Conservation (phyloP, 2,888 invertebrate species). For the Latheticus oryzae region DNA sequence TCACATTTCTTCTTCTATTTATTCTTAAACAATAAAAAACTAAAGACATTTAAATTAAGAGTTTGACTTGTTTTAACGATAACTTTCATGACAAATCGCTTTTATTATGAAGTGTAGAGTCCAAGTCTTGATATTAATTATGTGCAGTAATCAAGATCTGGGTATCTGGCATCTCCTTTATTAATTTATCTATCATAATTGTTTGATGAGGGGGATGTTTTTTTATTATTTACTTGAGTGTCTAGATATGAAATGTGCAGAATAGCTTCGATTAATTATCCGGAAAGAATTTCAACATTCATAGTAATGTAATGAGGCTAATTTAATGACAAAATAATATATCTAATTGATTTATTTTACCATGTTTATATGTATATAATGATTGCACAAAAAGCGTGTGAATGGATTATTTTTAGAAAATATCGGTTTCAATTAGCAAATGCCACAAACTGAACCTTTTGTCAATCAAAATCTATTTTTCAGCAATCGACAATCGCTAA, state of each 20-base stretch:
- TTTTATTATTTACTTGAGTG: slow-evolving; percentile 10
- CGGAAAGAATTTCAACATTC: slow-evolving; percentile 28
- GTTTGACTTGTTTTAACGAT: slow-evolving; percentile 17
- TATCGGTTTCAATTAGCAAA: slow-evolving; percentile 21
- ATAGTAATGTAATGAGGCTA: slow-evolving; percentile 31
- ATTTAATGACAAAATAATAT: slow-evolving; percentile 35
- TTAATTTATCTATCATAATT: slow-evolving; percentile 38
- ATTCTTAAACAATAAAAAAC: neutral
- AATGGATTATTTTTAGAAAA: slow-evolving; percentile 25
- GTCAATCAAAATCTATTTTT: neutral
- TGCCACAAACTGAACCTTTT: slow-evolving; percentile 1
- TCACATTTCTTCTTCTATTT: too few species aligned
- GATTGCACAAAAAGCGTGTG: slow-evolving; percentile 25
- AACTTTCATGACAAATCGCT: slow-evolving; percentile 35
- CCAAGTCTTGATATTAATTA: slow-evolving; percentile 34
- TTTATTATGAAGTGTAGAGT: slow-evolving; percentile 22
- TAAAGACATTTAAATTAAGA: too few species aligned
- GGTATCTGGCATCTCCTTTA: slow-evolving; percentile 20
- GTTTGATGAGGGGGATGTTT: slow-evolving; percentile 25
- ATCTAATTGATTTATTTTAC: slow-evolving; percentile 31
- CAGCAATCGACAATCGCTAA: neutral
- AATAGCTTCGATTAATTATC: slow-evolving; percentile 34
- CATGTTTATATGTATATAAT: slow-evolving; percentile 25
- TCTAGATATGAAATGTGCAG: slow-evolving; percentile 15
- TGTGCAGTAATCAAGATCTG: slow-evolving; percentile 30